Conservation (phyloP, 2,888 invertebrate genomes). For the Zygogramma bicolorata region DNA sequence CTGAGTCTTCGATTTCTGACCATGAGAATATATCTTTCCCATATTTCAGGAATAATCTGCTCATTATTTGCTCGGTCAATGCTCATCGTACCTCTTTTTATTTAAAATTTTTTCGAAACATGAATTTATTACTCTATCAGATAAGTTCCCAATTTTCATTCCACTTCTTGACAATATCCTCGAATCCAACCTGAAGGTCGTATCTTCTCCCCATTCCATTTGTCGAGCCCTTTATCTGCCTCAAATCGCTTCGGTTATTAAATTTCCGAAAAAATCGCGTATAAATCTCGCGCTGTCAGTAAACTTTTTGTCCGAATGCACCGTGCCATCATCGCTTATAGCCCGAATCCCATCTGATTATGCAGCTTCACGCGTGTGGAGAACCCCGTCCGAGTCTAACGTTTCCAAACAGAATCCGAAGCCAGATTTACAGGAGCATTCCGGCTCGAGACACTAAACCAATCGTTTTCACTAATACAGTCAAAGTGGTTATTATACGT, state of each 20-base stretch:
- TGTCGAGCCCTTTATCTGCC: background rate
- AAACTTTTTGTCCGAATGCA: slow-evolving; percentile 9
- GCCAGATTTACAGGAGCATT: slow-evolving; percentile 9
- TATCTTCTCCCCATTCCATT: background rate
- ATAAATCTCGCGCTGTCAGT: slow-evolving; percentile 8
- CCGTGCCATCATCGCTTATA: slow-evolving; percentile 7
- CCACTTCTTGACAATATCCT: too few species aligned
- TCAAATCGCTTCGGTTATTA: background rate
- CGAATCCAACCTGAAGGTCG: too few species aligned
- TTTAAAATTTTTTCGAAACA: too few species aligned
- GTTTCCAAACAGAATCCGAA: slow-evolving; percentile 5
- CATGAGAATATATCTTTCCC: too few species aligned
- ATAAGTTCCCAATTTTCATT: too few species aligned
- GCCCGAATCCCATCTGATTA: slow-evolving; percentile 10
- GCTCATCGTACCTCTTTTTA: too few species aligned
- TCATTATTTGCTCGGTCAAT: too few species aligned
- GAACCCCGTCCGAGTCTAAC: slow-evolving; percentile 2
- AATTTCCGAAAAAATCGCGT: slow-evolving; percentile 5
- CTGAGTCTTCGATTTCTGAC: too few species aligned
- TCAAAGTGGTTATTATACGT: background rate
- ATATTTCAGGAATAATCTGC: too few species aligned
- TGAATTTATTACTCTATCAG: too few species aligned
- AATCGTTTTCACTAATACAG: background rate
- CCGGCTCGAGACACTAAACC: background rate
- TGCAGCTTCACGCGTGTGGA: slow-evolving; percentile 11